A percentile compares a stretch with the other conserved stretches of the same genome.
These are phyloP conservation scores for Eolophus roseicapilla DNA, from an alignment of 2,113 vertebrate genomes.

Conservation along the genomic window DNA sequence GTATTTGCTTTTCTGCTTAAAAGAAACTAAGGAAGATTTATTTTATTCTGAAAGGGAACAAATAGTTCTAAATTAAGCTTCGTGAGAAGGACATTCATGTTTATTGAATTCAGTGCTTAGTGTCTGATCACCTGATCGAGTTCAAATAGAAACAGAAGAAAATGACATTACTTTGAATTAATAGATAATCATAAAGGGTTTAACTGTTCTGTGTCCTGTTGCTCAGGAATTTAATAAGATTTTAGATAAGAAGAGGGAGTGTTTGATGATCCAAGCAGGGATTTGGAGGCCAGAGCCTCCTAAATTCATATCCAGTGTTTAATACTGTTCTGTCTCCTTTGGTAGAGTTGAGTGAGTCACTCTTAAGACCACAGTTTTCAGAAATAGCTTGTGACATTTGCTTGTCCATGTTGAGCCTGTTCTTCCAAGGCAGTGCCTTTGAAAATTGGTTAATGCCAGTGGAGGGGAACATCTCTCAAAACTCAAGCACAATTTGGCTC, in stretches of 20 bases:
- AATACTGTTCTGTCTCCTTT: neutral
- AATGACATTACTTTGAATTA: conserved; percentile 27
- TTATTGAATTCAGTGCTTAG: conserved; percentile 34
- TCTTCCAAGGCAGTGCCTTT: neutral
- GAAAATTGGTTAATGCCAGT: neutral
- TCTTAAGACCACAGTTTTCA: neutral
- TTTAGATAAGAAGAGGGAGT: neutral
- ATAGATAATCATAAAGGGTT: conserved; percentile 37
- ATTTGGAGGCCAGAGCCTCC: neutral
- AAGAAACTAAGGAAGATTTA: neutral
- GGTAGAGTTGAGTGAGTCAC: neutral
- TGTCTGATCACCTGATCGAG: neutral
- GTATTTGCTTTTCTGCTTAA: conserved; percentile 45
- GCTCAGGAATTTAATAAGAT: neutral
- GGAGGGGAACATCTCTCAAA: neutral
- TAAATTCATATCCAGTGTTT: neutral
- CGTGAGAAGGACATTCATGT: neutral
- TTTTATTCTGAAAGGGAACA: neutral
- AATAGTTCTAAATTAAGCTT: conserved; percentile 43
- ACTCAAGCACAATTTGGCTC: neutral
- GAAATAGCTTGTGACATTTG: neutral
- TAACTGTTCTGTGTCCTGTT: conserved; percentile 10
- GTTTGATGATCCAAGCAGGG: neutral
- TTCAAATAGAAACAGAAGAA: conserved; percentile 45
- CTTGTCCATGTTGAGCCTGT: neutral